These are phyloP conservation scores for Cryptus viduatorius DNA, from an alignment of 2,888 invertebrate species.

Conservation along the genomic window DNA sequence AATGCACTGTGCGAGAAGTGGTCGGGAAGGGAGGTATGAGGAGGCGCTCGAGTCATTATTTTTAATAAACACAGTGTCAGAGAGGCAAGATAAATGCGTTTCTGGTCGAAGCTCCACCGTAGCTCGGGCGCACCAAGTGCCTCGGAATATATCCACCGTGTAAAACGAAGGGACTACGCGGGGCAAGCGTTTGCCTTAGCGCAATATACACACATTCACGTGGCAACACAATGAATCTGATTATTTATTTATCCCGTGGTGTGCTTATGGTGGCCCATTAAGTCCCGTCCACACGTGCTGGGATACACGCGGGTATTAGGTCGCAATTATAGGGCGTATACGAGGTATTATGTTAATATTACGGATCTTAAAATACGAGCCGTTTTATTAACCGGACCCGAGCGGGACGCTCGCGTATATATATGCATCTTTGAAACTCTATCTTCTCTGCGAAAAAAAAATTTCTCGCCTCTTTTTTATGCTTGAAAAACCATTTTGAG, in stretches of 20 bases:
- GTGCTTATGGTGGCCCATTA: conserved; percentile 70
- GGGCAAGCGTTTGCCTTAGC: neutral
- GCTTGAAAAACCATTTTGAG: conserved; percentile 49
- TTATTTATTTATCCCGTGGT: conserved; percentile 75
- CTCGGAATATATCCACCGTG: conserved; percentile 1
- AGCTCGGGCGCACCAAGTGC: conserved; percentile 41
- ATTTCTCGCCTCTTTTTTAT: conserved; percentile 59
- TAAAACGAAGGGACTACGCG: neutral
- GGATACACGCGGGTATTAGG: conserved; percentile 68
- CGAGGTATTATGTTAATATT: conserved; percentile 72
- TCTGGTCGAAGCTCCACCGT: conserved; percentile 72
- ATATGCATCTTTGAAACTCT: conserved; percentile 17
- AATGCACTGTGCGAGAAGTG: conserved; percentile 52
- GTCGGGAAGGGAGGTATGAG: conserved; percentile 46
- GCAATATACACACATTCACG: neutral
- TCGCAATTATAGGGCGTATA: conserved; percentile 74
- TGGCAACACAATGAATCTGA: conserved; percentile 73
- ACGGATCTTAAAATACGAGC: conserved; percentile 69
- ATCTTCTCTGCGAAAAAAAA: conserved; percentile 11
- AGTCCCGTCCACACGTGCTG: conserved; percentile 70
- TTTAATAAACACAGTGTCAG: conserved; percentile 81
- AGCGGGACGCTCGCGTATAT: conserved; percentile 24
- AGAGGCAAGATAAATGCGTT: conserved; percentile 77
- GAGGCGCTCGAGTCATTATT: conserved; percentile 80
- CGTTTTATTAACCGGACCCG: conserved; percentile 64